phyloP scores from a whole-genome alignment of 2,113 vertebrate species.

The Phrynocephalus versicolor region DNA sequence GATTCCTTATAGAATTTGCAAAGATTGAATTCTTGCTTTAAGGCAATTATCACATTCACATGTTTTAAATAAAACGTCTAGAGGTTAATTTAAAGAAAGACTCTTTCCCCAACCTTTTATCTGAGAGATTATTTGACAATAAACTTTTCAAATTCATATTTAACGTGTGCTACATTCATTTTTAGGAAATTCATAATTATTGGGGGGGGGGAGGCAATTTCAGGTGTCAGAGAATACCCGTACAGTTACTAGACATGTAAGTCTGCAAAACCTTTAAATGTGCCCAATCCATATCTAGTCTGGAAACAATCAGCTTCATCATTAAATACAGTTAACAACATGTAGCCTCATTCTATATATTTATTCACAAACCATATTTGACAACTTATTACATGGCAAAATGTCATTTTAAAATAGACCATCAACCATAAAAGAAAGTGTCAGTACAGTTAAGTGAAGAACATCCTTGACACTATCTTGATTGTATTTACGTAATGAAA shows the following conservation, averaged over 20 bases:
- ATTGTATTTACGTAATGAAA: conserved; percentile 49
- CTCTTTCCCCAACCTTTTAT: background rate
- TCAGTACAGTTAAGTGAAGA: conserved; percentile 42
- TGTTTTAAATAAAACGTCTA: background rate
- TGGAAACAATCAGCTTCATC: conserved; percentile 15
- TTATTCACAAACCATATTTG: conserved; percentile 34
- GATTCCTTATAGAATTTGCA: background rate
- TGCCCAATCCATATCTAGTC: conserved; percentile 43
- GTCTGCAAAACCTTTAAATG: conserved; percentile 50
- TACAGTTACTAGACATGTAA: conserved; percentile 50
- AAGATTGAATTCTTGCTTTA: background rate
- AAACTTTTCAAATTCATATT: conserved; percentile 32
- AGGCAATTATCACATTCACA: background rate
- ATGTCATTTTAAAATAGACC: conserved; percentile 32
- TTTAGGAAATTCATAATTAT: conserved; percentile 54
- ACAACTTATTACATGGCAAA: conserved; percentile 19
- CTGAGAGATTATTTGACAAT: conserved; percentile 37
- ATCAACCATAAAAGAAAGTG: conserved; percentile 41
- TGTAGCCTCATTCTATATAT: background rate
- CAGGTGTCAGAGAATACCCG: conserved; percentile 48
- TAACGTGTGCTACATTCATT: conserved; percentile 40
- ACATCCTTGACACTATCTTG: conserved; percentile 38
- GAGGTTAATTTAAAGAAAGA: background rate
- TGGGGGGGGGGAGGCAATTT: conserved; percentile 39
- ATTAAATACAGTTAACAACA: background rate